Percentiles rank a stretch among this genome's conserved stretches.
phyloP scores from a whole-genome alignment of 2,797 vertebrate species.

The Sciaenops ocellatus region DNA sequence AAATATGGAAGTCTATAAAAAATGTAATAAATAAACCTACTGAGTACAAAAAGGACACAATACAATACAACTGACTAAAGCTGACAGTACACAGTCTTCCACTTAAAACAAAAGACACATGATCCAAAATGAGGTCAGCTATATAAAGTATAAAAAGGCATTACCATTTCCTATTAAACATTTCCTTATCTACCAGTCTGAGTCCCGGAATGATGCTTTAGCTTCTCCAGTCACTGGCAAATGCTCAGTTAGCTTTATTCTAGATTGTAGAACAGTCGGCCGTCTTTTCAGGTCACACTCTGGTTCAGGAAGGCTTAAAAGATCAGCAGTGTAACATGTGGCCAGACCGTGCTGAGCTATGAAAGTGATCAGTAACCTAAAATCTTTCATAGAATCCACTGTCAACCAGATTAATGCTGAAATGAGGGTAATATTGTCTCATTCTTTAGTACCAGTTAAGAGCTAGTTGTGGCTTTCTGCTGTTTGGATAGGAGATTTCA shows the following conservation, averaged over 20 bases:
- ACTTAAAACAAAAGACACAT: background rate
- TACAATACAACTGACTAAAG: too few species aligned
- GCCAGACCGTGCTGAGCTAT: slow-evolving; percentile 13
- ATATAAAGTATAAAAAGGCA: background rate
- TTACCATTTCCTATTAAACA: background rate
- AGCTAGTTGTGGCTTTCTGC: background rate
- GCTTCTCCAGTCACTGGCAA: background rate
- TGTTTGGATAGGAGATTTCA: background rate
- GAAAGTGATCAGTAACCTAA: slow-evolving; percentile 33
- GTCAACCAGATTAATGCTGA: background rate
- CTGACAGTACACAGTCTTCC: background rate
- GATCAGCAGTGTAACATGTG: slow-evolving; percentile 13
- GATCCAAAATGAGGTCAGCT: background rate
- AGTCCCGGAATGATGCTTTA: background rate
- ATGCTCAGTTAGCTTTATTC: background rate
- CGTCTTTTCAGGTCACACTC: slow-evolving; percentile 29
- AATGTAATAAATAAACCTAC: too few species aligned
- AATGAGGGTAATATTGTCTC: background rate
- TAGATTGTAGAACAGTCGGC: background rate
- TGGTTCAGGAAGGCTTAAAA: slow-evolving; percentile 38
- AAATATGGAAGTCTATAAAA: too few species aligned
- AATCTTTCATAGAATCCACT: background rate
- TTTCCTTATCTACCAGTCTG: background rate
- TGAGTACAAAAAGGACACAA: too few species aligned
- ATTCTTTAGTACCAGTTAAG: background rate